Base-by-base conservation (phyloP, 2,888 invertebrate genomes). In the Pandemis corylana region DNA sequence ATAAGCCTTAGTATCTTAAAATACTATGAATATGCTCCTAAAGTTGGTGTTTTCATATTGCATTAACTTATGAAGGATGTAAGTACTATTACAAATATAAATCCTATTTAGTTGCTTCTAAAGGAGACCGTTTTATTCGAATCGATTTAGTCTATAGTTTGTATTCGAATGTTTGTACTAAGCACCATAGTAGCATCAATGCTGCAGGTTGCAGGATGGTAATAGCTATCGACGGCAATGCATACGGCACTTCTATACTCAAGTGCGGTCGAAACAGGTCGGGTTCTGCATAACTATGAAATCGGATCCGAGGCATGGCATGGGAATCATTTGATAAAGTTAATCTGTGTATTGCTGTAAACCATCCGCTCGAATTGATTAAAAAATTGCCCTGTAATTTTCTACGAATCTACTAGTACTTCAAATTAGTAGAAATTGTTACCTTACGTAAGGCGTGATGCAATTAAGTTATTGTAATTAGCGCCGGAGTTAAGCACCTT, bases 21-120 rank as follows among this genome's bases (percentile, higher is more conserved):
- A 74, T 74, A 74, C 74, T 70, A 70, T 53, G 65, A 74, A 63
- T 65, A 67, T 42, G 69, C 67, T 53, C 42, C 72, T 72, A 75
- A 59, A 28, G 68, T 72, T 72, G 75, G 72, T 76, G 75, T 76
- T 68, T n/a, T 63, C 56, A 61, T 49, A 64, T 61, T 65, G 68
- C 10, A 59, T 72, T 70, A 68, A 68, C 75, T 75, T 75, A 71
- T 75, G 75, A 76, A 75, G 71, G 75, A 75, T 71, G 75, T 66
- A 49, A 70, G 46, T 73, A 56, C 66, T 66, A 65, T 69, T 70
- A 74, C 70, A 65, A 63, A 76, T 68, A 44, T 69, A 76, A 56
- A 66, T 4, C 76, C 53, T 76, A 73, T 67, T 69, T 70, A 66
- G 73, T 67, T 76, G 73, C 76, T 76, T 56, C 53, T 63, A 72